Evolutionary conservation across 2,797 vertebrate genomes (phyloP).

Genomic region (Miichthys miiuy): DNA sequence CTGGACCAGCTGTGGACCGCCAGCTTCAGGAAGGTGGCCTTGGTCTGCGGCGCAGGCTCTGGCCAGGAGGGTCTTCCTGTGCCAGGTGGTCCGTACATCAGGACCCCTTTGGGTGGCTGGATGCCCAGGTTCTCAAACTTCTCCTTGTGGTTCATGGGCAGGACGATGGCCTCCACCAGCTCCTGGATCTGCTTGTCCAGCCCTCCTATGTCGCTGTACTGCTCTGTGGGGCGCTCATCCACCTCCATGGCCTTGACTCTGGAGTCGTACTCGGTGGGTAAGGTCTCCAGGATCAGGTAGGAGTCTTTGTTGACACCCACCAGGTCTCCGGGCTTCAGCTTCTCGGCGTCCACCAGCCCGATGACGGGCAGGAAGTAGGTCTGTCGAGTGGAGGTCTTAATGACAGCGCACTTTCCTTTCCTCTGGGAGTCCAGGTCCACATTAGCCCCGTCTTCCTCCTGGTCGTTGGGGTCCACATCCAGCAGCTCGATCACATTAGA

Average conservation of each 20-base stretch:
- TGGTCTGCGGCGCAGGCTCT: constrained; percentile 99
- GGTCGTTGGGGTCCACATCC: constrained; percentile 98
- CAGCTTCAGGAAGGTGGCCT: constrained; percentile 98
- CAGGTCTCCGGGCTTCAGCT: constrained; percentile 97
- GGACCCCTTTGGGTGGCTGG: constrained; percentile 97
- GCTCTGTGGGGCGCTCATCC: constrained; percentile 98
- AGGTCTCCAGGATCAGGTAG: constrained; percentile 98
- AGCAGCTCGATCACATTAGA: constrained; percentile 98
- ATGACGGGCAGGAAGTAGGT: constrained; percentile 99
- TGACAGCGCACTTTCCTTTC: constrained; percentile 99
- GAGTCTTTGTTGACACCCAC: constrained; percentile 99
- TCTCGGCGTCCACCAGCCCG: constrained; percentile 98
- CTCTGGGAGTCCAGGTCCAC: constrained; percentile 98
- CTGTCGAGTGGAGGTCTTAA: constrained; percentile 98
- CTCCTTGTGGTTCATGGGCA: constrained; percentile 99
- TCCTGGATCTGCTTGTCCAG: constrained; percentile 99
- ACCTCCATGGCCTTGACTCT: constrained; percentile 99
- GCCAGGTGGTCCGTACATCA: constrained; percentile 98
- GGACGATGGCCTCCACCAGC: constrained; percentile 97
- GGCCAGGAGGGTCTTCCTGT: constrained; percentile 97
- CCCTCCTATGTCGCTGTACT: constrained; percentile 98
- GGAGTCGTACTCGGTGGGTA: constrained; percentile 99
- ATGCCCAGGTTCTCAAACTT: constrained; percentile 99
- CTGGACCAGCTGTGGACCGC: constrained; percentile 98
- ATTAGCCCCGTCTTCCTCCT: constrained; percentile 98